Evolutionary conservation across 2,113 vertebrate genomes (phyloP).

Genomic region (Amia ocellicauda): DNA sequence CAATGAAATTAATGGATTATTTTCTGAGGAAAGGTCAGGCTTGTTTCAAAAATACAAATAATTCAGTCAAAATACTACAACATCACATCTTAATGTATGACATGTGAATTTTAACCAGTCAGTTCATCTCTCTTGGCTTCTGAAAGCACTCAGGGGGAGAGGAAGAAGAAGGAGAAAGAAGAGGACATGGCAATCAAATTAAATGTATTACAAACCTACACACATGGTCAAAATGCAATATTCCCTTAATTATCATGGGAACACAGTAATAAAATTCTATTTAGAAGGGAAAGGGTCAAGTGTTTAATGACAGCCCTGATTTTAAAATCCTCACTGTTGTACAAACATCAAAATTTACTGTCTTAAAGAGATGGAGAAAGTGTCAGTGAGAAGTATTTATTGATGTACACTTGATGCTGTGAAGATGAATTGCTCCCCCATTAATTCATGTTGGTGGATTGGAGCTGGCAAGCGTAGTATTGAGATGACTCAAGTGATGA

Average conservation of each 20-base stretch:
- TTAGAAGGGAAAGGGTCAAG: slow-evolving; percentile 8
- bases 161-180: too few species aligned
- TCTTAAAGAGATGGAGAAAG: slow-evolving; percentile 19
- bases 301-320: slow-evolving; percentile 18
- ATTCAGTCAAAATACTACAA: slow-evolving; percentile 2
- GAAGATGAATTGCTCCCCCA: slow-evolving; percentile 35
- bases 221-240: too few species aligned
- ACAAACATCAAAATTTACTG: slow-evolving; percentile 2
- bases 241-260: background rate
- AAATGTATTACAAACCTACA: too few species aligned
- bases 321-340: slow-evolving; percentile 11
- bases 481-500: slow-evolving; percentile 20
- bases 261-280: background rate
- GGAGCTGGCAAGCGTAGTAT: slow-evolving; percentile 30
- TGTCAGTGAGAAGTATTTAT: slow-evolving; percentile 27
- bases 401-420: slow-evolving; percentile 25
- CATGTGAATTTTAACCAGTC: background rate
- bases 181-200: too few species aligned
- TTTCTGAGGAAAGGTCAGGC: slow-evolving; percentile 23
- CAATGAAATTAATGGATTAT: slow-evolving; percentile 25
- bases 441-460: slow-evolving; percentile 36
- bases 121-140: background rate
- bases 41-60: slow-evolving; percentile 34
- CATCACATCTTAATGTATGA: slow-evolving; percentile 10
- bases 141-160: too few species aligned